Evolutionary conservation across 1,140 invertebrate species (phyloP).

Genomic region (Mesaphorura yosii): DNA sequence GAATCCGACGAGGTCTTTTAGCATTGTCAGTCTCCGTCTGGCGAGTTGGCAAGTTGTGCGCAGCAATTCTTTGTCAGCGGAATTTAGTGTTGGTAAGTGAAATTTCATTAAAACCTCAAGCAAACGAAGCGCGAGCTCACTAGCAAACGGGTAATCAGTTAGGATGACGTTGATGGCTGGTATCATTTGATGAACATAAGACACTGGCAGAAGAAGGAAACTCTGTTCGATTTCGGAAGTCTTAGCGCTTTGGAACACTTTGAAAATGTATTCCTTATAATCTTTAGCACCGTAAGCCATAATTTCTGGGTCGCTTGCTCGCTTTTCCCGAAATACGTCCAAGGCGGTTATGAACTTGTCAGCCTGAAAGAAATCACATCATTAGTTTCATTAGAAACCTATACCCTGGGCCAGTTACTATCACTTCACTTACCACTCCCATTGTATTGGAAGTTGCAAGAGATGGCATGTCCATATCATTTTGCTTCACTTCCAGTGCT

Average conservation of each 20-base stretch:
- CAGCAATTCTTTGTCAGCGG: conserved; percentile 18
- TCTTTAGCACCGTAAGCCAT: conserved; percentile 57
- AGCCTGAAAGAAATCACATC: conserved; percentile 51
- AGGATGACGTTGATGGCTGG: conserved; percentile 14
- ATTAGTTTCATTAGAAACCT: no score
- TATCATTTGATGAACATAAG: conserved; percentile 37
- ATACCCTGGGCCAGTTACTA: background rate
- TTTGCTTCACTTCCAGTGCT: conserved; percentile 54
- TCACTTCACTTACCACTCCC: conserved; percentile 55
- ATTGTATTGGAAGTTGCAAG: conserved; percentile 82
- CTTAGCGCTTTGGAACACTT: conserved; percentile 63
- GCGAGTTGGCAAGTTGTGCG: conserved; percentile 11
- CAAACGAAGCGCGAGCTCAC: conserved; percentile 21
- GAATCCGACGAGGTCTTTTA: conserved; percentile 69
- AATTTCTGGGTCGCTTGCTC: conserved; percentile 59
- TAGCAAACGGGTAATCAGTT: conserved; percentile 21
- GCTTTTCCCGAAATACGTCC: conserved; percentile 59
- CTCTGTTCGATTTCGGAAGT: conserved; percentile 27
- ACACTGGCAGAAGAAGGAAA: conserved; percentile 25
- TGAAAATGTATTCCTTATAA: conserved; percentile 65
- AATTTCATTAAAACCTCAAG: conserved; percentile 25
- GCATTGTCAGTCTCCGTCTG: conserved; percentile 7
- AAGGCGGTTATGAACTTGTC: conserved; percentile 81
- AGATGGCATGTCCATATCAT: conserved; percentile 50
- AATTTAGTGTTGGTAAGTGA: conserved; percentile 17